These are phyloP conservation scores for Parasteatoda lunata DNA, from an alignment of 2,888 invertebrate genomes.

Conservation along the genomic window DNA sequence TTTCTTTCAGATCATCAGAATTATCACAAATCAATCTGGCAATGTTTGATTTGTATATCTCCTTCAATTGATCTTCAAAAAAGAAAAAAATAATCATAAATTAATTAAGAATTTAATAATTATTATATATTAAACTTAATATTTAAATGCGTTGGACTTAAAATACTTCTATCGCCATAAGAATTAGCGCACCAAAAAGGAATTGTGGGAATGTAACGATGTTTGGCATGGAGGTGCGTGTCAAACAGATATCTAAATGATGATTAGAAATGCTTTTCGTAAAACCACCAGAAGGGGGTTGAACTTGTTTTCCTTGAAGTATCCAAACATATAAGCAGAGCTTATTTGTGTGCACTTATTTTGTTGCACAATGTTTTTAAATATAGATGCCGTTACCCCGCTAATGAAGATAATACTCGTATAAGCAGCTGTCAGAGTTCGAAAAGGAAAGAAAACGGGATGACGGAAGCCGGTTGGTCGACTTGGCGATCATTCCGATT, in stretches of 20 bases:
- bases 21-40: slow-evolving; percentile 88
- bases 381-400: not conserved
- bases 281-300: slow-evolving; percentile 1
- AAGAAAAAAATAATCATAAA: slow-evolving; percentile 34
- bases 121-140: not conserved
- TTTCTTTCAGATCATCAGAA: slow-evolving; percentile 80
- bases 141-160: not conserved
- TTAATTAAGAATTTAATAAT: not conserved
- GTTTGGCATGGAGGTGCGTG: too few relatives aligned
- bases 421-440: slow-evolving; percentile 21
- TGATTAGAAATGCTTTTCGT: not conserved
- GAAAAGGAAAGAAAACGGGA: not conserved
- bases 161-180: not conserved
- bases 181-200: too few relatives aligned
- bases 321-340: not conserved
- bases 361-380: not conserved
- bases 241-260: too few relatives aligned
- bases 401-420: slow-evolving; percentile 9
- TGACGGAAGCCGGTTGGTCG: slow-evolving; percentile 4
- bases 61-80: slow-evolving; percentile 77
- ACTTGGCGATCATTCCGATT: not conserved
- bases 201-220: too few relatives aligned
- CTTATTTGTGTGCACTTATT: not conserved
- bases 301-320: not conserved
- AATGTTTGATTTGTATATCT: slow-evolving; percentile 77